Percentiles rank a stretch among this genome's conserved stretches.
These are phyloP conservation scores for Melinaea menophilus DNA, from an alignment of 2,888 invertebrate genomes.

Conservation along the genomic window DNA sequence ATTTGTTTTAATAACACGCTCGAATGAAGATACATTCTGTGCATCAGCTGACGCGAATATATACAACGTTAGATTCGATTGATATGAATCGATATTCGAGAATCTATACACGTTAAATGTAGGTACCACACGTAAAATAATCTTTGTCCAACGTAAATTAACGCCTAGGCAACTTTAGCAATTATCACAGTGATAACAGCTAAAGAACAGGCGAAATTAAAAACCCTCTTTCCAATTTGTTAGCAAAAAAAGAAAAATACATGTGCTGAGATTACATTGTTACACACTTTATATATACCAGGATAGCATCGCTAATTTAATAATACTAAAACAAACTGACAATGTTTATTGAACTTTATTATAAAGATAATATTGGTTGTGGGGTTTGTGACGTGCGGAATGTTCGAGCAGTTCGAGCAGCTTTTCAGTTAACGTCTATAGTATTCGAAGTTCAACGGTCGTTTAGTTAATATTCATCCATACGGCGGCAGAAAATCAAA, in stretches of 20 bases:
- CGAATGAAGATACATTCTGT: slow-evolving; percentile 42
- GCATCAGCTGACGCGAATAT: slow-evolving; percentile 25
- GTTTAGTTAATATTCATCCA: slow-evolving; percentile 60
- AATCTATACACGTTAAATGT: neutral
- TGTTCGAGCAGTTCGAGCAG: slow-evolving; percentile 1
- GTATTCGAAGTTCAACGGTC: slow-evolving; percentile 52
- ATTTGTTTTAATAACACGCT: slow-evolving; percentile 62
- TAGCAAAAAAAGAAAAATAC: too few relatives aligned
- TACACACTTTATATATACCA: too few relatives aligned
- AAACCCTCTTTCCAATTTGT: too few relatives aligned
- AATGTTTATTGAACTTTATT: too few relatives aligned
- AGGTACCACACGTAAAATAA: too few relatives aligned
- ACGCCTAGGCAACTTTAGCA: too few relatives aligned
- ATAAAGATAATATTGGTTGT: neutral
- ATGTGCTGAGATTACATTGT: too few relatives aligned
- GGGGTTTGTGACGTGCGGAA: neutral
- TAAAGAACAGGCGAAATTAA: too few relatives aligned
- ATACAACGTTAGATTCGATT: slow-evolving; percentile 15
- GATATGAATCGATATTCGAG: slow-evolving; percentile 5
- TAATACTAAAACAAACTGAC: too few relatives aligned
- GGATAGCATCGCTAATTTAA: too few relatives aligned
- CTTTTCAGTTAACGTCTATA: slow-evolving; percentile 21
- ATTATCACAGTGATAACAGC: too few relatives aligned
- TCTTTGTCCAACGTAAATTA: too few relatives aligned
- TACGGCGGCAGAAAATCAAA: slow-evolving; percentile 67